Percentiles rank a stretch among this genome's conserved stretches.
Evolutionary conservation across 2,888 invertebrate species (phyloP).

Genomic region (Antheraea assamensis): DNA sequence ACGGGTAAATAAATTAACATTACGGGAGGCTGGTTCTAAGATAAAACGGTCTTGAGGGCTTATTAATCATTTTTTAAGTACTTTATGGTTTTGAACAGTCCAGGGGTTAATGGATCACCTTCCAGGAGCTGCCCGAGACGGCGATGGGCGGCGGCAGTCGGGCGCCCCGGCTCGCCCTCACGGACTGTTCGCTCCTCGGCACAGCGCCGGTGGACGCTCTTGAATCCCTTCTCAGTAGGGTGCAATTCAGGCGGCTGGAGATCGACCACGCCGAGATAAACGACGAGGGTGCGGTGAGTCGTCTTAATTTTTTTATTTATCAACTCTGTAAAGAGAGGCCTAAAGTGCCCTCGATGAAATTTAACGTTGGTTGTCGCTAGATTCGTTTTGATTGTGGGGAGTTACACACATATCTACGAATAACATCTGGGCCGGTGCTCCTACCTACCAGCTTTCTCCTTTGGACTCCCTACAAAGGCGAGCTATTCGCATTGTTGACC

Average conservation of each 20-base stretch:
- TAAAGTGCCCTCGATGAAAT: too few relatives aligned
- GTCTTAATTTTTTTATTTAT: neutral
- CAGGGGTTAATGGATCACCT: too few relatives aligned
- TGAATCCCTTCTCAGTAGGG: constrained; percentile 91
- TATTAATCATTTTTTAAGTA: neutral
- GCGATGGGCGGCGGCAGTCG: constrained; percentile 71
- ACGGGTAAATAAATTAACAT: constrained; percentile 74
- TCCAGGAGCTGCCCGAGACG: constrained; percentile 66
- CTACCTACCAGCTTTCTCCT: too few relatives aligned
- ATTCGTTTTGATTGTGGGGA: too few relatives aligned
- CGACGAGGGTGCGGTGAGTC: constrained; percentile 85
- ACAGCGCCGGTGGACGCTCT: constrained; percentile 88
- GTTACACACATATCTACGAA: too few relatives aligned
- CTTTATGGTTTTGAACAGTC: neutral
- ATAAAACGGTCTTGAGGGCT: neutral
- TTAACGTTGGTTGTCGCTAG: too few relatives aligned
- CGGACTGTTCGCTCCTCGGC: constrained; percentile 83
- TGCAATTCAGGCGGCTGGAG: constrained; percentile 87
- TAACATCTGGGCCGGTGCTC: too few relatives aligned
- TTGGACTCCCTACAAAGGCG: too few relatives aligned
- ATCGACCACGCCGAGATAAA: constrained; percentile 86
- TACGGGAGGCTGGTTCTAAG: neutral
- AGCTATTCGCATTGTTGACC: too few relatives aligned
- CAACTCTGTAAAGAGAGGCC: too few relatives aligned
- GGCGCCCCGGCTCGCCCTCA: constrained; percentile 82